Base-by-base conservation (phyloP, 2,113 vertebrate genomes). In the Peromyscus polionotus region DNA sequence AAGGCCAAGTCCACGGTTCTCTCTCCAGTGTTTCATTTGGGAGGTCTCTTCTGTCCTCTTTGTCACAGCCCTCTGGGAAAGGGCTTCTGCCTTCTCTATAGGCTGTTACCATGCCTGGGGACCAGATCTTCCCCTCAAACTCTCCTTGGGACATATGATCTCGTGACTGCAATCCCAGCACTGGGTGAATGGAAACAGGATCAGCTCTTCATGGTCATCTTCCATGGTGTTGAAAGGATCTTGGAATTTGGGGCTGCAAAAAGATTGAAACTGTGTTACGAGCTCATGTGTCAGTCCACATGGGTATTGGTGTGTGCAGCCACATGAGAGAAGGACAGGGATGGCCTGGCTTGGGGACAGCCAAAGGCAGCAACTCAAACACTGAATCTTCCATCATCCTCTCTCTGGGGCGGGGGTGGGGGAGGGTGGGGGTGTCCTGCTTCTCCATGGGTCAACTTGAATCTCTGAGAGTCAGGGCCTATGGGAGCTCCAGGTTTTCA, bases 61-160 rank as follows among this genome's bases (percentile, higher is more conserved):
- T 76, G 57, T 14, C 26, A 63, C 77, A 33, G 1, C 11, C 2
- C 1, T 24, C 67, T 14, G 2, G 26, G 59, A 80, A 59, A 45
- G 93, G 77, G 48, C 77, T 54, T 36, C 84, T 77, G 7, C 42
- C 57, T 79, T 70, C 24, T 63, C 57, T 31, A 13, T 2, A 13
- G 28, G 24, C 5, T 0, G 0, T 67, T 19, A 3, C 5, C 45
- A 57, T 1, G 11, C 92, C 51, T 22, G 0, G 22, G 48, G 33
- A 16, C 57, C 0, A 11, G 6, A 61, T 75, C 73, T 80, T n/a
- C 59, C 63, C 7, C 7, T 13, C 0, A 0, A 28, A 68, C 45
- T 12, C 89, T 10, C 65, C 65, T 19, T 8, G 16, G 65, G 39
- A 16, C 1, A 24, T 59, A 17, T 11, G 24, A 7, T 73, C 68